Conservation (phyloP, 2,888 invertebrate genomes). For the Steinernema scapterisci region DNA sequence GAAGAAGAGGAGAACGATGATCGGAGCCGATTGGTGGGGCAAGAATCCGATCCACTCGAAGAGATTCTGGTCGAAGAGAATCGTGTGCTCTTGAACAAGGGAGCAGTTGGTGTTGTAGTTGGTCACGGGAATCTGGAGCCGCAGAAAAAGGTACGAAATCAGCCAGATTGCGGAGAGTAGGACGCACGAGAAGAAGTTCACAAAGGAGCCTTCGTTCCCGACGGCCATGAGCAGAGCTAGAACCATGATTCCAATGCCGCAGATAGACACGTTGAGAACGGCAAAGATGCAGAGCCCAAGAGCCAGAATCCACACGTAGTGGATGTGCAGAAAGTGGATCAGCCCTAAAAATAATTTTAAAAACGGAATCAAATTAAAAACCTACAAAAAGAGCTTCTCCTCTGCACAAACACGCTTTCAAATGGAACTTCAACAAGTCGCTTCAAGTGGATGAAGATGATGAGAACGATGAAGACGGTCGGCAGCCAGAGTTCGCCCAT, state of each 20-base stretch:
- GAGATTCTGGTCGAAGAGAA: constrained; percentile 10
- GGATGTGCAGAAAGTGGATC: constrained; percentile 4
- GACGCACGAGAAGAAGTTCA: constrained; percentile 10
- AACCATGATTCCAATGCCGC: not conserved
- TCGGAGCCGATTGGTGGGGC: not conserved
- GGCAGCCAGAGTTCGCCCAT: constrained; percentile 6
- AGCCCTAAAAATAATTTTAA: not conserved
- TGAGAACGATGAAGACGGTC: constrained; percentile 18
- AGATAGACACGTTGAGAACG: constrained; percentile 1
- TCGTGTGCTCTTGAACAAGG: not conserved
- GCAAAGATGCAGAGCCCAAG: constrained; percentile 20
- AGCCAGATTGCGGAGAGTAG: constrained; percentile 7
- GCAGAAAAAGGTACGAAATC: constrained; percentile 7
- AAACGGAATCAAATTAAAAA: not conserved
- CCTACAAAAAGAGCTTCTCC: not conserved
- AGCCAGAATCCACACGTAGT: not conserved
- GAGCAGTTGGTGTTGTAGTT: not conserved
- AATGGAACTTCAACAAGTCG: constrained; percentile 16
- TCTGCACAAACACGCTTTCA: not conserved
- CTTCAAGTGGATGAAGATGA: constrained; percentile 27
- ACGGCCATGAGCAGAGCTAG: constrained; percentile 1
- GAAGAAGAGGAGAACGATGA: constrained; percentile 24
- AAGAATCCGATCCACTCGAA: constrained; percentile 9
- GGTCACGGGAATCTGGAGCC: not conserved
- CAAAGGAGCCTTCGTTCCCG: constrained; percentile 13